Conservation (phyloP, 2,888 invertebrate species). For the Tenthredo livida region DNA sequence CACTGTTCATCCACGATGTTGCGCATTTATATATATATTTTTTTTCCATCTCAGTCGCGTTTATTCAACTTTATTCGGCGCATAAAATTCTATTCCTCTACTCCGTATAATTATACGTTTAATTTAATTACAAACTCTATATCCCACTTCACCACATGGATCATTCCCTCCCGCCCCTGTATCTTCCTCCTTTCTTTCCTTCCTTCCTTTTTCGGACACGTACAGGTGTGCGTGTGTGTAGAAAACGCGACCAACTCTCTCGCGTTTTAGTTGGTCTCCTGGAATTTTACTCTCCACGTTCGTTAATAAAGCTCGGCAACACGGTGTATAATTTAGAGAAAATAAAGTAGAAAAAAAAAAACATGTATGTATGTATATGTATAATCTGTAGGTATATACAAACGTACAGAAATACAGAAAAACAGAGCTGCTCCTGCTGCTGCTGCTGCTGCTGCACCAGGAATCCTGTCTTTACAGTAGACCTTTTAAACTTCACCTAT, state of each 20-base stretch:
- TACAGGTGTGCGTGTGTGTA: not conserved
- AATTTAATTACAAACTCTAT: constrained; percentile 38
- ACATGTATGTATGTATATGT: not conserved
- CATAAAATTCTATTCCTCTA: constrained; percentile 1
- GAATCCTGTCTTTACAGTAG: not conserved
- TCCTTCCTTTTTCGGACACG: not conserved
- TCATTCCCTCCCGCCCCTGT: not conserved
- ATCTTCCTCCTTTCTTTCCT: not conserved
- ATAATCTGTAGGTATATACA: not conserved
- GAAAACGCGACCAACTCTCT: not conserved
- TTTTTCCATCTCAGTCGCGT: not conserved
- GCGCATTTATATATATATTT: not conserved
- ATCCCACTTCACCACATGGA: constrained; percentile 23
- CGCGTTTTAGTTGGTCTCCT: not conserved
- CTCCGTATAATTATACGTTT: constrained; percentile 32
- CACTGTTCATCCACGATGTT: not conserved
- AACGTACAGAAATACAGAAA: not conserved
- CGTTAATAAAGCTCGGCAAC: constrained; percentile 1
- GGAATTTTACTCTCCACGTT: not conserved
- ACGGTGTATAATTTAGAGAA: not conserved
- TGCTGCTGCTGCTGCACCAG: not conserved
- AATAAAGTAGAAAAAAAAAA: not conserved
- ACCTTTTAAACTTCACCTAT: not conserved
- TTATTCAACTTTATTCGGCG: constrained; percentile 1
- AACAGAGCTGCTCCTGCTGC: not conserved